Base-by-base conservation (phyloP, 2,113 vertebrate species). In the Mesoclemmys tuberculata region DNA sequence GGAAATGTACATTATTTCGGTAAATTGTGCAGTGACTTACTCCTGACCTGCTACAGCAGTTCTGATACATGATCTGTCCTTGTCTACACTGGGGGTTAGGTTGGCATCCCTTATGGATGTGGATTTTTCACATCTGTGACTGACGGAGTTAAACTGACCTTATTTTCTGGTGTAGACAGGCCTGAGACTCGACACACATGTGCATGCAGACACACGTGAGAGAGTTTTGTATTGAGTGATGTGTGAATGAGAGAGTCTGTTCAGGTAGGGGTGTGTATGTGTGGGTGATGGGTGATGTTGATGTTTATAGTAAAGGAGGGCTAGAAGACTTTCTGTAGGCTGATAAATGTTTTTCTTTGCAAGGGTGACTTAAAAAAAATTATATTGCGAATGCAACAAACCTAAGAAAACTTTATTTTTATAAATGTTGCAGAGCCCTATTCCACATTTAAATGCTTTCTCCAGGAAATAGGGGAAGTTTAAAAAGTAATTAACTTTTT, bases 361-460 rank as follows among this genome's bases (percentile, higher is more conserved):
- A 19, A 88, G 80, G 52, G 49, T 92, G 31, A 88, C 88, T 93
- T 3, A 85, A 93, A 44, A 26, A 58, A 58, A 55, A 14, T 24
- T 74, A 26, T 68, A 68, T 68, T 75, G 11, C 41, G 41, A 26
- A 44, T 44, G 41, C 22, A 44, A 41, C 41, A 75, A 44, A 26
- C 10, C n/a, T 44, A 75, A 75, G 64, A n/a, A 35, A 35, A 75
- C 2, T 24, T 74, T 24, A 71, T 75, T 75, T 75, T 75, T 81
- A 31, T 27, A 89, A 93, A 82, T 56, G 71, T 38, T 87, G 71
- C 55, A 82, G 92, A 93, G 82, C 88, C 84, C 11, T 74, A 68
- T 94, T 95, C 80, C 44, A 44, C 81, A 78, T 56, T 94, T 87
- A 94, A 94, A 85, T 80, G 52, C 55, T 93, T 24, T 93, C 71